Percentiles rank a stretch among this genome's conserved stretches.
Evolutionary conservation across 2,113 vertebrate genomes (phyloP).

Genomic region (Heloderma charlesbogerti): DNA sequence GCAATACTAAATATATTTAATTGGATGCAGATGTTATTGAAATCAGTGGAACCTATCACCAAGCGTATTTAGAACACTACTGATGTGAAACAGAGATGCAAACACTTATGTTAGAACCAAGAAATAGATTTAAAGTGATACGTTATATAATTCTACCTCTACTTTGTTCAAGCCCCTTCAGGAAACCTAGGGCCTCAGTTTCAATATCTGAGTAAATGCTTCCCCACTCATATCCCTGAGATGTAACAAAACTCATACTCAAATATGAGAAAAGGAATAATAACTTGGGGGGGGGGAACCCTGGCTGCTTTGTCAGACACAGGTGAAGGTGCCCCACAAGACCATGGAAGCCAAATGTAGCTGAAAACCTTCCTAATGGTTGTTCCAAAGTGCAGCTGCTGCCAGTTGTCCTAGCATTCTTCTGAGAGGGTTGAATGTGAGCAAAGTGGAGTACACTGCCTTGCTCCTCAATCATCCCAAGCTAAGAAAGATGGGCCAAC

Average conservation of each 20-base stretch:
- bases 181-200: neutral
- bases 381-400: too few species aligned
- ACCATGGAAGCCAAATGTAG: too few species aligned
- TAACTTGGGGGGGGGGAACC: neutral
- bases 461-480: neutral
- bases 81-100: neutral
- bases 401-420: neutral
- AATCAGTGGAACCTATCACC: neutral
- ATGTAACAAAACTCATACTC: neutral
- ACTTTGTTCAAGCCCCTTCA: neutral
- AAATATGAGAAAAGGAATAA: neutral
- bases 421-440: neutral
- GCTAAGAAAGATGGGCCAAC: neutral
- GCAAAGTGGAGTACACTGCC: neutral
- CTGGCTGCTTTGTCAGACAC: neutral
- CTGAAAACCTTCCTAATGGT: too few species aligned
- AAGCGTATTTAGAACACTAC: neutral
- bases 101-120: neutral
- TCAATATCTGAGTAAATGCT: neutral
- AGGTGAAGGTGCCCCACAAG: neutral
- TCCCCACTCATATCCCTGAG: neutral
- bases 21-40: neutral
- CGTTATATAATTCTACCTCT: neutral
- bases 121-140: neutral
- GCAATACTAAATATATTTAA: neutral